These are phyloP conservation scores for Scytalopus superciliaris DNA, from an alignment of 2,113 vertebrate species.

Conservation along the genomic window DNA sequence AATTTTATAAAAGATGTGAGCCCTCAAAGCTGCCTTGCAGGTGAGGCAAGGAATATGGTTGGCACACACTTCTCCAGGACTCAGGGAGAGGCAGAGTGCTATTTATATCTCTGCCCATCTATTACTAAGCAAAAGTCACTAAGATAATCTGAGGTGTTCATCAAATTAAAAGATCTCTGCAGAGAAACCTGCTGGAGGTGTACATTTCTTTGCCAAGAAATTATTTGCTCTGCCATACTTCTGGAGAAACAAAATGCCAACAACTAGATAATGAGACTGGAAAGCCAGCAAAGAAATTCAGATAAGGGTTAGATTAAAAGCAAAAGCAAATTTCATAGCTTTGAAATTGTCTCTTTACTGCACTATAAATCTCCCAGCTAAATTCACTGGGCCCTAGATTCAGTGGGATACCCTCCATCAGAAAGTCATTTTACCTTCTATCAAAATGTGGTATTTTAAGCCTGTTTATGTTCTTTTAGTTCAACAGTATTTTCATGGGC, in stretches of 20 bases:
- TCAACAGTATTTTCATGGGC: slow-evolving; percentile 1
- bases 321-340: background rate
- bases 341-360: background rate
- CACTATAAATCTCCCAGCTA: background rate
- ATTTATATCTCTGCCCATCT: background rate
- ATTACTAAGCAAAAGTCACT: background rate
- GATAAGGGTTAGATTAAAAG: background rate
- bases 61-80: background rate
- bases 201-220: background rate
- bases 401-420: background rate
- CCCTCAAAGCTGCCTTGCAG: background rate
- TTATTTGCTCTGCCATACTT: background rate
- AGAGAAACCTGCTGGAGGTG: background rate
- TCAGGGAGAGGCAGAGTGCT: fast-evolving
- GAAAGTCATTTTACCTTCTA: background rate
- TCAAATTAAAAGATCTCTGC: background rate
- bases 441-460: slow-evolving; percentile 1
- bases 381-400: background rate
- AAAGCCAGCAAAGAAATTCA: background rate
- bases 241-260: background rate
- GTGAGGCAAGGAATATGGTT: background rate
- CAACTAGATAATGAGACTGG: background rate
- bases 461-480: background rate
- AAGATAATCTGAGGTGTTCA: background rate
- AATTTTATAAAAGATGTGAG: background rate